Base-by-base conservation (phyloP, 2,888 invertebrate genomes). In the Gastracanthus pulcherrimus region DNA sequence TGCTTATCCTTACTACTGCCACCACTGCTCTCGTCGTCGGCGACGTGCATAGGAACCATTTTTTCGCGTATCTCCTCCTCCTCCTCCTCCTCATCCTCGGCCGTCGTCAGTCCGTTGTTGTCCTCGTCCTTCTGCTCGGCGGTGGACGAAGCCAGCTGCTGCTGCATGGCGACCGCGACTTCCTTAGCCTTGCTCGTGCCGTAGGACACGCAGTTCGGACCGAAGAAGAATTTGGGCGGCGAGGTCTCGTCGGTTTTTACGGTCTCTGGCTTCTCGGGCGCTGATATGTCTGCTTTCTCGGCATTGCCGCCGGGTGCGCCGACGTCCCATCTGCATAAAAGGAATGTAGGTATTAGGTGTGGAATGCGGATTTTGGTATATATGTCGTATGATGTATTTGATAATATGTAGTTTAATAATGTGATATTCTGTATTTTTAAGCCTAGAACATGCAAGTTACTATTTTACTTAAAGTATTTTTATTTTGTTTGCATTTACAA, bases 151-250 rank as follows among this genome's bases (percentile, higher is more conserved):
- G 34, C 64, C 4, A 45, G 19, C 55, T 69, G 55, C 5, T 69
- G 62, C 19, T 78, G 31, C 19, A 26, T 64, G 0, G 64, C 64
- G 19, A 70, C 82, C 2, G 71, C 55, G 23, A 82, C 80, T 38
- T 87, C 84, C 11, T 82, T 67, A 36, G 71, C 26, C 6, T 79
- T 76, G 0, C 58, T 29, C 7, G 76, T 36, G 2, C 67, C 86
- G 19, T 89, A 91, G 0, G 91, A 89, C 29, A 91, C 84, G 81
- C 91, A 91, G 82, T 91, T 91, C 0, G 91, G 91, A 4, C 91
- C 91, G 85, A 91, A 91, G 84, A 91, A 91, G 86, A 91, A 91
- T 84, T 89, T 87, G 0, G 91, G 91, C 0, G 90, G 87, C 1
- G 89, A 81, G 0, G 67, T 72, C 11, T 55, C 55, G 26, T 55